A percentile compares a stretch with the other conserved stretches of the same genome.
These are phyloP conservation scores for Bungarus multicinctus DNA, from an alignment of 2,113 vertebrate genomes.

Conservation along the genomic window DNA sequence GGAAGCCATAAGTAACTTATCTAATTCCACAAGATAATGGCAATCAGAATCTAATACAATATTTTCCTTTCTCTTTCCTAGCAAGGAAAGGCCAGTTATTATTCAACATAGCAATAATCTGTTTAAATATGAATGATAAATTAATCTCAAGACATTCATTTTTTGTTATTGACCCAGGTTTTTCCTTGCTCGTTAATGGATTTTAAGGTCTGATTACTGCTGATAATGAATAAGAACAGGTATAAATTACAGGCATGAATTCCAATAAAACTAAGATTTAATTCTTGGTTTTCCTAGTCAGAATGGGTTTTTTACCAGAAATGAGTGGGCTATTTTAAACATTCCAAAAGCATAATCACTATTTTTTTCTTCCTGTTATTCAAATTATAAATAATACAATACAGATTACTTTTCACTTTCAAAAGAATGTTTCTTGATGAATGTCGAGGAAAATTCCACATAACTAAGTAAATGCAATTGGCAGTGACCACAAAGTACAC, in stretches of 20 bases:
- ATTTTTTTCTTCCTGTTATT: background rate
- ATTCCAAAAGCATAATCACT: background rate
- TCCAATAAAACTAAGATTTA: background rate
- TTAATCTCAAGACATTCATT: slow-evolving; percentile 18
- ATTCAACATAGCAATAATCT: slow-evolving; percentile 37
- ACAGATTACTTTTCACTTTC: background rate
- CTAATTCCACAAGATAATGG: slow-evolving; percentile 16
- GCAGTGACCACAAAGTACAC: background rate
- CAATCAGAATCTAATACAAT: background rate
- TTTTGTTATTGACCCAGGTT: slow-evolving; percentile 3
- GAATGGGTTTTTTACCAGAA: background rate
- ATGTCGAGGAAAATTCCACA: background rate
- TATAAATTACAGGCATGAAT: background rate
- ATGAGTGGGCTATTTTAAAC: background rate
- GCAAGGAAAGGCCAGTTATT: slow-evolving; percentile 35
- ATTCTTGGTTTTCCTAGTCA: background rate
- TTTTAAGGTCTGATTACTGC: background rate
- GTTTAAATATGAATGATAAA: slow-evolving; percentile 43
- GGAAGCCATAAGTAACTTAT: background rate
- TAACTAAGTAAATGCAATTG: background rate
- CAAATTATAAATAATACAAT: background rate
- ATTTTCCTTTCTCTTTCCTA: slow-evolving; percentile 24
- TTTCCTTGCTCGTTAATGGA: slow-evolving; percentile 17
- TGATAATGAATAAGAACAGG: slow-evolving; percentile 14
- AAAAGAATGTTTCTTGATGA: background rate